Conservation (phyloP, 1,140 invertebrate genomes). For the Coelopa frigida region DNA sequence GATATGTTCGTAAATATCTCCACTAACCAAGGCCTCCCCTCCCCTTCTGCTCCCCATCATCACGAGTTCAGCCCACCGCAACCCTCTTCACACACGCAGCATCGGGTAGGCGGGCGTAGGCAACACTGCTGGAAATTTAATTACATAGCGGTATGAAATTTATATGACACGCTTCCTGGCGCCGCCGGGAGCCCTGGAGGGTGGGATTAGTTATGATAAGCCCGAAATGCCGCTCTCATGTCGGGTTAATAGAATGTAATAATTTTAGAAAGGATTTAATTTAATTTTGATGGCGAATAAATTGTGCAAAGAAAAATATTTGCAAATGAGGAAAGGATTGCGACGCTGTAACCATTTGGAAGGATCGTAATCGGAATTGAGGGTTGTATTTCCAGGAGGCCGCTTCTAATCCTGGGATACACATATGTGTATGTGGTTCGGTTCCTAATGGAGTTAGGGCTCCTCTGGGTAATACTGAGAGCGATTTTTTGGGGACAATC, state of each 20-base stretch:
- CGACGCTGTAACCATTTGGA: too few species aligned
- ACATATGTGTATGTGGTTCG: too few species aligned
- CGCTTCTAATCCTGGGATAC: too few species aligned
- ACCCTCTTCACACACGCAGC: slow-evolving; percentile 4
- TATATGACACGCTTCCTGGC: slow-evolving; percentile 36
- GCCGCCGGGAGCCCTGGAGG: too few species aligned
- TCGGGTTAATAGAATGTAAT: slow-evolving; percentile 3
- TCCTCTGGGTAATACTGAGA: too few species aligned
- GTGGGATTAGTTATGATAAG: slow-evolving; percentile 44
- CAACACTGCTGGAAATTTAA: too few species aligned
- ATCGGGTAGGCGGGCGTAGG: background rate
- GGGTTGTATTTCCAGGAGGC: too few species aligned
- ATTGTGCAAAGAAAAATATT: background rate
- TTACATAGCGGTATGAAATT: slow-evolving; percentile 44
- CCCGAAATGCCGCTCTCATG: slow-evolving; percentile 12
- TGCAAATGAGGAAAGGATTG: slow-evolving; percentile 15
- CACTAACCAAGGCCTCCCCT: too few species aligned
- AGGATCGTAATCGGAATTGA: too few species aligned
- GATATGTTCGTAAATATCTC: too few species aligned
- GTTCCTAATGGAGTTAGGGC: too few species aligned
- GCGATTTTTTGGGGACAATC: too few species aligned
- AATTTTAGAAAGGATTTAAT: slow-evolving; percentile 5
- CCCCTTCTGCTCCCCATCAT: background rate
- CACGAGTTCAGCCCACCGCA: background rate
- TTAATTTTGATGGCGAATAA: background rate